phyloP scores from a whole-genome alignment of 2,797 vertebrate genomes.

The Sebastes itinus region DNA sequence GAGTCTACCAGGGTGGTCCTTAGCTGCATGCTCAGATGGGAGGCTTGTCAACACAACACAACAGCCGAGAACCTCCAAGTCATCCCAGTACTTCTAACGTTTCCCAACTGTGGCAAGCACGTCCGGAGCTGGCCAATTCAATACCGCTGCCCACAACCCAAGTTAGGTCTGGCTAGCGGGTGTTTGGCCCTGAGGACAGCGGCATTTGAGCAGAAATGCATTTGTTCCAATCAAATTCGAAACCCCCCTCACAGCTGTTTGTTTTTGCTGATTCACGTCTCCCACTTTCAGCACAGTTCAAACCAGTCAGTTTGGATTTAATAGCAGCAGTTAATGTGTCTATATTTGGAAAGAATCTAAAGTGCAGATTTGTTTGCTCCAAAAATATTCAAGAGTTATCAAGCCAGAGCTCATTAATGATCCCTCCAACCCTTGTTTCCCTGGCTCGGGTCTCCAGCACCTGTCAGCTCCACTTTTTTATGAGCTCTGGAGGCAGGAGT shows the following conservation, averaged over 20 bases:
- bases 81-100: slow-evolving; percentile 19
- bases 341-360: slow-evolving; percentile 3
- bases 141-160: background rate
- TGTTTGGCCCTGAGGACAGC: slow-evolving; percentile 6
- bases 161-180: background rate
- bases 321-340: background rate
- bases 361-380: background rate
- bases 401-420: slow-evolving; percentile 35
- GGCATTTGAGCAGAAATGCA: slow-evolving; percentile 10
- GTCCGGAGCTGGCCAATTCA: background rate
- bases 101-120: slow-evolving; percentile 19
- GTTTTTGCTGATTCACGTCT: slow-evolving; percentile 22
- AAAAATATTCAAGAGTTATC: slow-evolving; percentile 22
- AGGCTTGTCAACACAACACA: slow-evolving; percentile 67
- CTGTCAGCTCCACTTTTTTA: slow-evolving; percentile 69
- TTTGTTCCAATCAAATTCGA: background rate
- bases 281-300: background rate
- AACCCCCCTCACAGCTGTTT: slow-evolving; percentile 30
- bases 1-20: slow-evolving; percentile 73
- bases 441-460: slow-evolving; percentile 72
- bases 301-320: background rate
- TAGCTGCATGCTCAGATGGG: slow-evolving; percentile 25
- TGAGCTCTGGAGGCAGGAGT: slow-evolving; percentile 47
- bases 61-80: slow-evolving; percentile 44
- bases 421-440: slow-evolving; percentile 5